These are phyloP conservation scores for Capromys pilorides DNA, from an alignment of 2,797 vertebrate species.

Conservation along the genomic window DNA sequence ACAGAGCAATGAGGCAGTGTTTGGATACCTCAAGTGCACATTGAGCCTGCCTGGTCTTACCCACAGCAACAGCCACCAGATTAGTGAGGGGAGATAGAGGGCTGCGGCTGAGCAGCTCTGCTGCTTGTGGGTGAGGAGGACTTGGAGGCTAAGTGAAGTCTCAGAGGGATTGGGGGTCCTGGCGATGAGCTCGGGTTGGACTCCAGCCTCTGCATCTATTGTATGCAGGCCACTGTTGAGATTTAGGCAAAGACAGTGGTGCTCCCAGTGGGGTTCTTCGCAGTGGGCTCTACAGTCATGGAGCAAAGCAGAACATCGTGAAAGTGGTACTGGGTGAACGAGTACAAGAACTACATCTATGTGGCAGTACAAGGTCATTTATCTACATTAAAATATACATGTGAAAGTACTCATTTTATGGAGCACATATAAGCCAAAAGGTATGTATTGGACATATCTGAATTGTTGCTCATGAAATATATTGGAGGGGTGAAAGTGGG, in stretches of 20 bases:
- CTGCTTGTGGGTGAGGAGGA: not conserved
- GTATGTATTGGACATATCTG: not conserved
- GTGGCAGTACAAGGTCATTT: not conserved
- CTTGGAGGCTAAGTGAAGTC: not conserved
- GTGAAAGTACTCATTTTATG: not conserved
- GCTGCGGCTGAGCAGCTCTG: not conserved
- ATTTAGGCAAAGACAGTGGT: not conserved
- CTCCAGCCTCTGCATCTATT: not conserved
- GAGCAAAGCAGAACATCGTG: not conserved
- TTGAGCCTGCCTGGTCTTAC: rapidly evolving
- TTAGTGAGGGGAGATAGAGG: not conserved
- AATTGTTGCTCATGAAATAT: not conserved
- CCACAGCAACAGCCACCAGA: not conserved
- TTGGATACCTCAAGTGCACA: not conserved
- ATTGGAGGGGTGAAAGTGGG: not conserved
- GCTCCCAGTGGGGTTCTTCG: rapidly evolving
- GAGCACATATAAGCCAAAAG: not conserved
- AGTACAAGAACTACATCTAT: rapidly evolving
- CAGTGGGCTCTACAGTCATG: rapidly evolving
- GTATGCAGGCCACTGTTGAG: not conserved
- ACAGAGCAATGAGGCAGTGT: not conserved
- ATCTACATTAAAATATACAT: not conserved
- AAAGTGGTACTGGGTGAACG: not conserved
- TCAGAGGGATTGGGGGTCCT: not conserved
- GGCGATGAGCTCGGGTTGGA: rapidly evolving